Evolutionary conservation across 2,888 invertebrate genomes (phyloP).

Genomic region (Adineta ricciae): DNA sequence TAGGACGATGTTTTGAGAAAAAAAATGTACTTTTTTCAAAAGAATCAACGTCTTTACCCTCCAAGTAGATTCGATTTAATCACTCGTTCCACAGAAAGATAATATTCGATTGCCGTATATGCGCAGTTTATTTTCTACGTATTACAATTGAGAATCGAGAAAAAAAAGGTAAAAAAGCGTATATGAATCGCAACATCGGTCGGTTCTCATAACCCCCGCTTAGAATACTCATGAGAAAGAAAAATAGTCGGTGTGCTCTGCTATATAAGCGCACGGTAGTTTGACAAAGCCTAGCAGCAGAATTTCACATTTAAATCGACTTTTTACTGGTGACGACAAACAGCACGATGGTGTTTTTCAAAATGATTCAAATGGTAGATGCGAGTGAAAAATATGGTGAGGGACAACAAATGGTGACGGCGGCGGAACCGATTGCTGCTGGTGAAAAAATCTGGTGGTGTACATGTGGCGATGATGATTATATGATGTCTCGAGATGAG

Average conservation of each 20-base stretch:
- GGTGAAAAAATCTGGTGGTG: conserved; percentile 25
- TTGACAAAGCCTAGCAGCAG: background rate
- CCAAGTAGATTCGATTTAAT: background rate
- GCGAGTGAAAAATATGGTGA: conserved; percentile 17
- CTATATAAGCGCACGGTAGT: background rate
- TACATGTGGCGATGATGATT: conserved; percentile 22
- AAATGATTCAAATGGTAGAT: conserved; percentile 20
- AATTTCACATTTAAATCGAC: background rate
- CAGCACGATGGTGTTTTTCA: conserved; percentile 23
- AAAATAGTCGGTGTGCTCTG: background rate
- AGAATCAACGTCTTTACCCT: background rate
- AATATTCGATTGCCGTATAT: background rate
- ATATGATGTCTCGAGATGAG: background rate
- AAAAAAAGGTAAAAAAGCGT: background rate
- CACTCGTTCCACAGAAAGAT: background rate
- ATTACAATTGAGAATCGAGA: background rate
- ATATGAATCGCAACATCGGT: background rate
- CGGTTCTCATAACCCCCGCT: background rate
- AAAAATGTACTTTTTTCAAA: background rate
- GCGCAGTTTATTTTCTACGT: background rate
- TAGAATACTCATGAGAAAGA: background rate
- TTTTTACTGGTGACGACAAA: background rate
- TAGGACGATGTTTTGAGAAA: too few relatives aligned
- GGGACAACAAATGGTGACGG: background rate
- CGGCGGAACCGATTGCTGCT: background rate